phyloP scores from a whole-genome alignment of 2,113 vertebrate genomes.

The Crotalus horridus region DNA sequence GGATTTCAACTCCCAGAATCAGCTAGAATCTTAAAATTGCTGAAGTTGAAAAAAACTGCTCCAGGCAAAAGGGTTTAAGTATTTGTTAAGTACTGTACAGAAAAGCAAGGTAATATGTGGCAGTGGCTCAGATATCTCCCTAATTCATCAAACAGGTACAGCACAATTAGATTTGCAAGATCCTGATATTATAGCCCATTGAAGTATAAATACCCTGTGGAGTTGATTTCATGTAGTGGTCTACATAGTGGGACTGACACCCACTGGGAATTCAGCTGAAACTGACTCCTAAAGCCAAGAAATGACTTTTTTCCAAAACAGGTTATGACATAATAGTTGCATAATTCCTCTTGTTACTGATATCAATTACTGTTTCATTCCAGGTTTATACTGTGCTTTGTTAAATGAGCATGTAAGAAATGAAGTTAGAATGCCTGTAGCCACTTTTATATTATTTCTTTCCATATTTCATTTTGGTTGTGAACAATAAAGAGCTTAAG shows the following conservation, averaged over 20 bases:
- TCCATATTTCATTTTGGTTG: not conserved
- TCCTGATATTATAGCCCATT: not conserved
- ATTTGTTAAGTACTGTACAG: not conserved
- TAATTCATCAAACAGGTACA: not conserved
- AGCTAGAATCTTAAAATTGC: not conserved
- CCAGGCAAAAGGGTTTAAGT: no score
- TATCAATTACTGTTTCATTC: not conserved
- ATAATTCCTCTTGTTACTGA: not conserved
- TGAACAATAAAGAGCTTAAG: not conserved
- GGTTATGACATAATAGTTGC: not conserved
- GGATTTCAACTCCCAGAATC: not conserved
- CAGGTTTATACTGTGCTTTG: not conserved
- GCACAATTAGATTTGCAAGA: not conserved
- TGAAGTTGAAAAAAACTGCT: no score
- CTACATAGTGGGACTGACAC: not conserved
- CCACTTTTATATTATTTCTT: not conserved
- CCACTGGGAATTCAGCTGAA: no score
- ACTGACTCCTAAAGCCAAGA: no score
- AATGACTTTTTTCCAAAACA: not conserved
- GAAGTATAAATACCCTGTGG: not conserved
- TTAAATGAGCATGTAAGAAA: not conserved
- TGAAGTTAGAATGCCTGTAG: not conserved
- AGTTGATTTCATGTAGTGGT: not conserved
- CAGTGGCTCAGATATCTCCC: not conserved
- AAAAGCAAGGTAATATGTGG: not conserved